Base-by-base conservation (phyloP, 1,140 invertebrate genomes). In the Trichonephila inaurata region DNA sequence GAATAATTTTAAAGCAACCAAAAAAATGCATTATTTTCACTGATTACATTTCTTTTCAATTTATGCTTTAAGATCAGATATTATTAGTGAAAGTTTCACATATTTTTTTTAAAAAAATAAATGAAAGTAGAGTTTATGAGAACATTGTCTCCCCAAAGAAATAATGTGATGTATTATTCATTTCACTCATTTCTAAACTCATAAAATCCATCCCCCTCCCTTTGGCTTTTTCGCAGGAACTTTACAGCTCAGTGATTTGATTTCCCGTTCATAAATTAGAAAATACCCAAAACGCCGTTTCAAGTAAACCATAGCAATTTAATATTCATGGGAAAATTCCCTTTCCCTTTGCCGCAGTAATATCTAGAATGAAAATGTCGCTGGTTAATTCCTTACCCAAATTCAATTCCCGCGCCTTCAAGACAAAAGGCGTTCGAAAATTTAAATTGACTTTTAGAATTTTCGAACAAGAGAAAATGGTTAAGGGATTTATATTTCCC, bases 251-350 rank as follows among this genome's bases (percentile, higher is more conserved):
- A 16, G 28, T 77, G 72, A 77, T 77, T 77, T 77, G 72, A 77
- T 77, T 77, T 51, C 51, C 72, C 40, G 44, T 83, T 83, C 51
- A 58, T 58, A 83, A 83, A 83, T 83, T 83, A 83, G 82, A 83
- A 83, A 77, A 60, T 83, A 83, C 24, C 82, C 82, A 60, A 58
- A 83, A 16, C 82, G n/a, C 82, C 82, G 44, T 51, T 21, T 83
- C 82, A 58, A 19, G 40, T 19, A 58, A 51, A 44, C 81, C 81
- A 40, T 58, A 51, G 40, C 44, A 83, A 83, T 83, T 83, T 83
- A 83, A 83, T 83, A 83, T 83, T 83, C 82, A 83, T 83, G 82
- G 82, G 72, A 40, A 77, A 77, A 77, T 77, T 77, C 33, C 24
- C 82, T 21, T 83, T 44, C 33, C 28, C 72, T 51, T 51, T 12